Conservation (phyloP, 2,888 invertebrate species). For the Tetragonisca angustula region DNA sequence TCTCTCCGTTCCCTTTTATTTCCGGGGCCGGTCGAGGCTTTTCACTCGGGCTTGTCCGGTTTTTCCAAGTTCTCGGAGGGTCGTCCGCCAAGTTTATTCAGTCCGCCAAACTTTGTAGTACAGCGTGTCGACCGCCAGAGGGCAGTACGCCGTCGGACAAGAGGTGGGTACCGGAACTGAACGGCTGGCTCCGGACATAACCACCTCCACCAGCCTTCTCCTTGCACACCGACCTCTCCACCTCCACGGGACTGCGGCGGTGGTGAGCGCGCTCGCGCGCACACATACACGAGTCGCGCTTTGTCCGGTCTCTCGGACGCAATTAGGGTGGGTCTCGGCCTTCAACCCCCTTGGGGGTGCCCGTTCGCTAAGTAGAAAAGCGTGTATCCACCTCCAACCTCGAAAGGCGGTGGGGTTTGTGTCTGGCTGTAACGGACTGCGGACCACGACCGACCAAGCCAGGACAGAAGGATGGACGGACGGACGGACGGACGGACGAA, state of each 20-base stretch:
- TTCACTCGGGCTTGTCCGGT: conserved; percentile 68
- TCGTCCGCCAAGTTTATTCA: conserved; percentile 83
- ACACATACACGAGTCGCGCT: conserved; percentile 82
- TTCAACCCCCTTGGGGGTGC: conserved; percentile 79
- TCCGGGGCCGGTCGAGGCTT: conserved; percentile 62
- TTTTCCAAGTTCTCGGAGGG: conserved; percentile 77
- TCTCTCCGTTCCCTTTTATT: conserved; percentile 57
- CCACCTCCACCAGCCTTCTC: conserved; percentile 67
- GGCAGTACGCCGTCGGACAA: conserved; percentile 79
- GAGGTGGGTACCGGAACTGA: conserved; percentile 80
- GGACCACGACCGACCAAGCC: conserved; percentile 62
- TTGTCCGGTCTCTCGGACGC: conserved; percentile 84
- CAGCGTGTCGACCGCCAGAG: conserved; percentile 83
- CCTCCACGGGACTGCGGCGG: background rate
- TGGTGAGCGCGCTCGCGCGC: conserved; percentile 58
- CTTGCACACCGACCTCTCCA: conserved; percentile 21
- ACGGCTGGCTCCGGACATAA: conserved; percentile 81
- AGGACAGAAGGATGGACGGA: conserved; percentile 60
- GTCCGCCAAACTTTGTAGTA: conserved; percentile 84
- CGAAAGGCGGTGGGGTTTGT: conserved; percentile 75
- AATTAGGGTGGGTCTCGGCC: conserved; percentile 83
- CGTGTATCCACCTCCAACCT: conserved; percentile 81
- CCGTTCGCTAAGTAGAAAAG: conserved; percentile 83
- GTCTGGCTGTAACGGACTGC: conserved; percentile 68
- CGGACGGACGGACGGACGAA: conserved; percentile 71